A percentile compares a stretch with the other conserved stretches of the same genome.
phyloP scores from a whole-genome alignment of 2,113 vertebrate species.

The Cephalopholis sonnerati region DNA sequence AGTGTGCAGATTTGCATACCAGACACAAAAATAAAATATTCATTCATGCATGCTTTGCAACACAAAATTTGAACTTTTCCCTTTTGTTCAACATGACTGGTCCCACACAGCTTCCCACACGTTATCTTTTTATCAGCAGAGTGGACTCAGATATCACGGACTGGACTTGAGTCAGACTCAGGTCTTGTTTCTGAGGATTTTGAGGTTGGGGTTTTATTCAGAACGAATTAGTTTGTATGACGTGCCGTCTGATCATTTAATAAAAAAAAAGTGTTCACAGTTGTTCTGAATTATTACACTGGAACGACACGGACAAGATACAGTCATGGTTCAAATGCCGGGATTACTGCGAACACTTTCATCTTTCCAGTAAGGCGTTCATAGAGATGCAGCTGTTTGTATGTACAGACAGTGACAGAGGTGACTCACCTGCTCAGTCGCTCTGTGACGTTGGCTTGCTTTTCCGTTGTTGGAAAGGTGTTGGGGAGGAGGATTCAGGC shows the following conservation, averaged over 20 bases:
- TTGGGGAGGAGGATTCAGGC: neutral
- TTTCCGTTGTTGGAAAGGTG: neutral
- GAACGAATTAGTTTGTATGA: neutral
- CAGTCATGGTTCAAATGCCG: neutral
- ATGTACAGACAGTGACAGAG: neutral
- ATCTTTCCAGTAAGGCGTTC: neutral
- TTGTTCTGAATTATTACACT: too few relatives aligned
- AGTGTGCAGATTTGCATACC: neutral
- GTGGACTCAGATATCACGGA: neutral
- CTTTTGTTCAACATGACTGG: too few relatives aligned
- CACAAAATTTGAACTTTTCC: neutral
- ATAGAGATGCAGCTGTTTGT: neutral
- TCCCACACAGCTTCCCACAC: constrained; percentile 8
- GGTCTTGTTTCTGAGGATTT: neutral
- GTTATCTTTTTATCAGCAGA: neutral
- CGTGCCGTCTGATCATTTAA: neutral
- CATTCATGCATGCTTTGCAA: neutral
- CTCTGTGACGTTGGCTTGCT: neutral
- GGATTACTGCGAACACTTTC: neutral
- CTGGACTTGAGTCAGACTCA: neutral
- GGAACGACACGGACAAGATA: neutral
- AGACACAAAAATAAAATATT: too few relatives aligned
- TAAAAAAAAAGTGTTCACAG: neutral
- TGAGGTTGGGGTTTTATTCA: too few relatives aligned
- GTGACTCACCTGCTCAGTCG: neutral